A percentile compares a stretch with the other conserved stretches of the same genome.
Conservation (phyloP, 2,113 vertebrate genomes). For the Chloropsis cyanopogon region DNA sequence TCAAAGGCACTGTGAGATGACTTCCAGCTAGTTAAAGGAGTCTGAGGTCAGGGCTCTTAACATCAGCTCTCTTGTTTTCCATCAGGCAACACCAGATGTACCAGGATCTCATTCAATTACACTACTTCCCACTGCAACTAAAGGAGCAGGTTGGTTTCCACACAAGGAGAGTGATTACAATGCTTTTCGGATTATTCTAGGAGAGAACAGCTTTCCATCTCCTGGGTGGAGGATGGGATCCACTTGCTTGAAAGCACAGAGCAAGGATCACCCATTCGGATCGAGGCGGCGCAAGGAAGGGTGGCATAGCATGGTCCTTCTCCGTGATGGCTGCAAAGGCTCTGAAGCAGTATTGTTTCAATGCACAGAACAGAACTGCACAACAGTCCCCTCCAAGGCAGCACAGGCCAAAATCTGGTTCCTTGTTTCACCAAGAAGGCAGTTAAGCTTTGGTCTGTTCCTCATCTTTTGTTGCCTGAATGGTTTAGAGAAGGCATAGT, state of each 20-base stretch:
- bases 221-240: background rate
- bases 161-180: background rate
- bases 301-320: background rate
- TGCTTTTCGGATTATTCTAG: background rate
- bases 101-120: background rate
- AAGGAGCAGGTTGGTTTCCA: background rate
- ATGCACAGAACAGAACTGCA: background rate
- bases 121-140: background rate
- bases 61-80: slow-evolving; percentile 16
- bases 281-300: background rate
- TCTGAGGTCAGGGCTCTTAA: slow-evolving; percentile 33
- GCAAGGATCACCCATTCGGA: background rate
- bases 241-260: background rate
- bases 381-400: background rate
- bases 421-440: background rate
- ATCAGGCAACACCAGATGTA: slow-evolving; percentile 31
- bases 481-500: background rate
- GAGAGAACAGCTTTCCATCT: background rate
- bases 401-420: background rate
- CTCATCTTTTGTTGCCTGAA: background rate
- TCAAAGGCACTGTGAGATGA: slow-evolving; percentile 35
- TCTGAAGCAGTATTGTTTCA: background rate
- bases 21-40: slow-evolving; percentile 21
- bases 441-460: background rate
- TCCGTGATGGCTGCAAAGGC: background rate